Conservation (phyloP, 2,888 invertebrate species). For the Thecocarcelia acutangulata region DNA sequence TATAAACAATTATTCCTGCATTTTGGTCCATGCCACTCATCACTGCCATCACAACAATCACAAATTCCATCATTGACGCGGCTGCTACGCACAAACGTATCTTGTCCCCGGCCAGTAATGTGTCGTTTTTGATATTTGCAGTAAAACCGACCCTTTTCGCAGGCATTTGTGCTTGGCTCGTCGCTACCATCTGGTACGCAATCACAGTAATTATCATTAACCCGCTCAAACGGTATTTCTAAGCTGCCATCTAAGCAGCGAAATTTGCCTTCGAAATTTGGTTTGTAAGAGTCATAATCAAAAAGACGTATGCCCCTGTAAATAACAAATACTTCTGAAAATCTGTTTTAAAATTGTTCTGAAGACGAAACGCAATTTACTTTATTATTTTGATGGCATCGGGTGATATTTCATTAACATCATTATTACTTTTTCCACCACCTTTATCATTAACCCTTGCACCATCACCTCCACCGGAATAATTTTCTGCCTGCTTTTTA, state of each 20-base stretch:
- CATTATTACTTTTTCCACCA: constrained; percentile 14
- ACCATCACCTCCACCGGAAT: constrained; percentile 59
- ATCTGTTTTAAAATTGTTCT: background rate
- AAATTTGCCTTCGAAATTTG: constrained; percentile 81
- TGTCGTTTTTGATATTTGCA: constrained; percentile 84
- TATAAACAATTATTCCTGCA: constrained; percentile 77
- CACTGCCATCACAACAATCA: constrained; percentile 96
- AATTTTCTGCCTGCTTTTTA: constrained; percentile 64
- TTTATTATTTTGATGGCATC: constrained; percentile 78
- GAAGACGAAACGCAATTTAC: constrained; percentile 66
- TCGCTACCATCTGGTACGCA: constrained; percentile 88
- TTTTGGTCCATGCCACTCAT: constrained; percentile 85
- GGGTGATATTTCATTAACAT: constrained; percentile 45
- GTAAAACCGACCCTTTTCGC: constrained; percentile 91
- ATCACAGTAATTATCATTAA: constrained; percentile 94
- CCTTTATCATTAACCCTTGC: constrained; percentile 4
- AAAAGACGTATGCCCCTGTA: constrained; percentile 80
- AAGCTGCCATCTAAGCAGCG: constrained; percentile 81
- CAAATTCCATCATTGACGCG: constrained; percentile 96
- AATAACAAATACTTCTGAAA: background rate
- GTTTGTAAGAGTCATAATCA: constrained; percentile 81
- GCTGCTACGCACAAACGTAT: constrained; percentile 86
- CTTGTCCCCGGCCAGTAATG: constrained; percentile 79
- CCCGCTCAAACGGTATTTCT: constrained; percentile 83
- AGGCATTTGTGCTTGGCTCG: constrained; percentile 94